Evolutionary conservation across 2,113 vertebrate species (phyloP), one percentile per base, ranked within the genome.

Genomic region (Calyptomena viridis): DNA sequence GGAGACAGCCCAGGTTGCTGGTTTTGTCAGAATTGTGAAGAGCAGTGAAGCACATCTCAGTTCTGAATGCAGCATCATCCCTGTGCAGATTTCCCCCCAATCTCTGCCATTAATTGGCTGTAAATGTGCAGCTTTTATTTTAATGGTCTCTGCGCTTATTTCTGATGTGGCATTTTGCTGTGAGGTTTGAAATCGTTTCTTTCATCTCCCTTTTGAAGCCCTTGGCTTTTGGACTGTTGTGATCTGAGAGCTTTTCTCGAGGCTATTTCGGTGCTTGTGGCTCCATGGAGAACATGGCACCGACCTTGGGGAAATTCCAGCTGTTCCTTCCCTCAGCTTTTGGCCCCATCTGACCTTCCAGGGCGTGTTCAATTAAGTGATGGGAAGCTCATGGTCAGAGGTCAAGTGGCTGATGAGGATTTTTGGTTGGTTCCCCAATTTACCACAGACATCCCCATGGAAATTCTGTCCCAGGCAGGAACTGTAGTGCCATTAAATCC

Each of bases 391-490:
- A 12, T 0, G 21, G 39, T 40, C 14, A 7, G 24, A 15, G 11
- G n/a, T 11, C 28, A 35, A 46, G 64, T 19, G 50, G 1, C 40
- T 25, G 69, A 8, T 9, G 53, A 72, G 42, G 56, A 16, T 47
- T 60, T 71, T 13, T 23, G 50, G 79, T 27, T 49, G 3, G 4
- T 72, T 63, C 46, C 47, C 52, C 74, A 14, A 0, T 50, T 71
- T 4, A 9, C 12, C 15, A 2, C 25, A 30, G 84, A 11, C 37
- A 9, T 33, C 47, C 24, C 33, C 33, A 0, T 17, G 85, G 62
- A 20, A 21, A 20, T 85, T 11, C 58, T 40, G 4, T 9, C 1
- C 0, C 1, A 0, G 47, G 19, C 15, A 40, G 86, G 60, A 14
- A 10, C 49, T 52, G 23, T 25, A 63, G 52, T 22, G 56, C 74